These are phyloP conservation scores for Aphyosemion australe DNA, from an alignment of 2,113 vertebrate species.

Conservation along the genomic window DNA sequence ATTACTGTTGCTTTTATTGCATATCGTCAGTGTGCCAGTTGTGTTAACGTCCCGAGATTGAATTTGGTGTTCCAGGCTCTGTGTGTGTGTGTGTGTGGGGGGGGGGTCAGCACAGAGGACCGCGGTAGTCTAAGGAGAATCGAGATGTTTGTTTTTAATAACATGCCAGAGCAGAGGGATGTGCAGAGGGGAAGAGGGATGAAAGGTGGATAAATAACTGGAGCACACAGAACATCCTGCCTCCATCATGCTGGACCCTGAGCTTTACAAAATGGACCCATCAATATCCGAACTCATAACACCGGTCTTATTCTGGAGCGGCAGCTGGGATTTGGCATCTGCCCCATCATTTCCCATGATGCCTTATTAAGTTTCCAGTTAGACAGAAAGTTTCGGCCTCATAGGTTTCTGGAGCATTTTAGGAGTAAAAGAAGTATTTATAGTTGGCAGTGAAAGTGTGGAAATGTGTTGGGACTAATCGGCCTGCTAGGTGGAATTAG, in stretches of 20 bases:
- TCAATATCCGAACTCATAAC: slow-evolving; percentile 30
- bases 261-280: slow-evolving; percentile 23
- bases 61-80: slow-evolving; percentile 19
- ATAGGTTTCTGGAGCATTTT: neutral
- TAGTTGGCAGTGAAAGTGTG: neutral
- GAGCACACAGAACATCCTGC: slow-evolving; percentile 29
- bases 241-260: slow-evolving; percentile 7
- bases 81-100: slow-evolving; percentile 19
- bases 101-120: slow-evolving; percentile 29
- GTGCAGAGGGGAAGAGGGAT: slow-evolving; percentile 26
- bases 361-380: neutral
- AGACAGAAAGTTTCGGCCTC: neutral
- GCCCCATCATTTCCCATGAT: neutral
- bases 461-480: too few relatives aligned
- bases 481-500: neutral
- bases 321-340: neutral
- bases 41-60: slow-evolving; percentile 24
- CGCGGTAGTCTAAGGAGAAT: slow-evolving; percentile 36
- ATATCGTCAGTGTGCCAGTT: slow-evolving; percentile 9
- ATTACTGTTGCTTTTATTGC: neutral
- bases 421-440: neutral
- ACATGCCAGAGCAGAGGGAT: slow-evolving; percentile 50
- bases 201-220: slow-evolving; percentile 56
- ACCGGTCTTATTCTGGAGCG: slow-evolving; percentile 4
- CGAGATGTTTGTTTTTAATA: slow-evolving; percentile 76